Evolutionary conservation across 2,888 invertebrate species (phyloP), one percentile per base, ranked within the genome.

Genomic region (Odontocerum albicorne): DNA sequence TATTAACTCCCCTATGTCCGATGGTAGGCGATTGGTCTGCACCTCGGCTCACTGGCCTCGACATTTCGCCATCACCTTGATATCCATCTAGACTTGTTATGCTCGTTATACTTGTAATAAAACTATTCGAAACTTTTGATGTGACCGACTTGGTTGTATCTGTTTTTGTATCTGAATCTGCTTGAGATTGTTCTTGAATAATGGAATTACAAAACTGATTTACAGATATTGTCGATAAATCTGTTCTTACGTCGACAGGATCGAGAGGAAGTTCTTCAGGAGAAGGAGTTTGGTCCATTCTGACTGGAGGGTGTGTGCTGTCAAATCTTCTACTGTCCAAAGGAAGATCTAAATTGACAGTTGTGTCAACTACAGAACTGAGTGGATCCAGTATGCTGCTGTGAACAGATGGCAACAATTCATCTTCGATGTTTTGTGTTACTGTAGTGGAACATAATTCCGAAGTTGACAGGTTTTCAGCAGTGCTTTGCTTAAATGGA

Each of bases 31-130:
- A 87, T 67, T 87, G 87, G 68, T 90, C 90, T 27, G 88, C 87
- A 42, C 87, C 87, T 60, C 92, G 82, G 64, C 92, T 92, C 0
- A 88, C 91, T 0, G 92, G 92, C 57, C 92, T 79, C 17, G 92
- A 92, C 84, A 90, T 90, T 74, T 92, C 92, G 3, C 92, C 92
- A 72, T 92, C 92, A 7, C 94, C 94, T 73, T 93, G 94, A 73
- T 94, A 95, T 35, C 96, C 95, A 71, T 96, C 95, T 62, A 93
- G 79, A 71, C 94, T 95, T 20, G 91, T 90, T 58, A 92, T 91
- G 68, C 92, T 92, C n/a, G 92, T 92, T 13, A 92, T 88, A 66
- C 92, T 91, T 2, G 90, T 91, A 15, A 92, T 87, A 66, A 91
- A 90, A 69, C 89, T 89, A 63, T 82, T 87, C 4, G 84, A 84